Evolutionary conservation across 2,888 invertebrate genomes (phyloP).

Genomic region (Lasioglossum figueresi): DNA sequence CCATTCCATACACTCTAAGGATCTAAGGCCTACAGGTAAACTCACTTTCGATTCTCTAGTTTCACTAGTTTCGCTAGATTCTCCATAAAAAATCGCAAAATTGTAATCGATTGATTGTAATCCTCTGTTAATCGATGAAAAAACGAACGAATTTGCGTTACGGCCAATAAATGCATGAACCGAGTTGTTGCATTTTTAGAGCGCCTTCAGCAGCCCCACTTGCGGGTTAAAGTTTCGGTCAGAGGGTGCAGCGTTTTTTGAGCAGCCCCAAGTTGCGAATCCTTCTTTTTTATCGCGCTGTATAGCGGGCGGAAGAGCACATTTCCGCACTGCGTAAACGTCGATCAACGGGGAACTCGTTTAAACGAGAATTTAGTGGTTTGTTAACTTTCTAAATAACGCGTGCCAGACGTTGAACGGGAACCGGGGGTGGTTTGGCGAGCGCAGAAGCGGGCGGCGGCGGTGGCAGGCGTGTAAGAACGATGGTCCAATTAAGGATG

Average conservation of each 20-base stretch:
- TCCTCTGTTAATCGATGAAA: background rate
- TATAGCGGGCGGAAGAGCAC: background rate
- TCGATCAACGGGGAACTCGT: conserved; percentile 32
- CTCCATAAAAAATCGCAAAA: background rate
- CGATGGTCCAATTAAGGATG: conserved; percentile 71
- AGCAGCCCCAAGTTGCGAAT: background rate
- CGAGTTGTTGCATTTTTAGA: background rate
- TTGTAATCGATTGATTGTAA: background rate
- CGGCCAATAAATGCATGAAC: background rate
- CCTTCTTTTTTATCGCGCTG: background rate
- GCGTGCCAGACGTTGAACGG: conserved; percentile 40
- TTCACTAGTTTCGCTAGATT: background rate
- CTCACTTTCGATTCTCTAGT: too few species aligned
- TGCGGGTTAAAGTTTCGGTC: background rate
- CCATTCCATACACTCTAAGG: too few species aligned
- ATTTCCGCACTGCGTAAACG: conserved; percentile 41
- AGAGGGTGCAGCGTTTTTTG: background rate
- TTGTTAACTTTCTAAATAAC: conserved; percentile 66
- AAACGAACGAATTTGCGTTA: too few species aligned
- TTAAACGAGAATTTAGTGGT: conserved; percentile 53
- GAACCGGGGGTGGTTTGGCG: background rate
- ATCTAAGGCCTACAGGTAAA: too few species aligned
- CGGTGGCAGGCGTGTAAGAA: conserved; percentile 62
- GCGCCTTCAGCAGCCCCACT: background rate
- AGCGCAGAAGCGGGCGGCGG: conserved; percentile 28